Base-by-base conservation (phyloP, 2,888 invertebrate genomes). In the Cephus spinipes region DNA sequence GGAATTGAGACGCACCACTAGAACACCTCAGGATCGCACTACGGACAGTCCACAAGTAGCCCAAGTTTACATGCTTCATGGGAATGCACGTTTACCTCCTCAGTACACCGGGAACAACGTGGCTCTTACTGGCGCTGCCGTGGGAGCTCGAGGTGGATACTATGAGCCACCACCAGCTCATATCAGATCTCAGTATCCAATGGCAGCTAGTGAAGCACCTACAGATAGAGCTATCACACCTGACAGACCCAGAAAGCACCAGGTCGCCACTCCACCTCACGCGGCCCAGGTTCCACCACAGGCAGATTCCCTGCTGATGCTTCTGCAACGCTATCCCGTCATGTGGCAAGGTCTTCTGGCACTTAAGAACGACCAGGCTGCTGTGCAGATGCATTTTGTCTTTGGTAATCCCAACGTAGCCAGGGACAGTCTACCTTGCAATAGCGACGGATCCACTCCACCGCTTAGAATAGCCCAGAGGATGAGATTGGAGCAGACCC, bases 361-460 rank as follows among this genome's bases (percentile, higher is more conserved):
- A 0, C 93, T 99, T 84, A 99, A 99, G 93, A 99, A 98, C 91
- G 99, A 99, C 93, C 97, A 97, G 87, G 98, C 98, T 11, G 97
- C 97, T 36, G 99, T 99, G 73, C 99, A 99, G 93, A 99, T 99
- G 99, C 98, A 99, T 93, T 98, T 98, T 92, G 98, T 99, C 82
- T 97, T 97, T 87, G 99, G 99, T 79, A 98, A 97, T 93, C 96
- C 96, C 12, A 94, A 94, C 85, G 97, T 99, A 81, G 98, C 98
- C 12, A 95, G 95, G 83, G 96, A 96, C 87, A 97, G 98, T 81
- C 93, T 99, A 89, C 98, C 98, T 74, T 95, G 95, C 81, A 95
- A 96, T 90, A 94, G 95, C 77, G 97, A 97, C 90, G 97, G 96
- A 79, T 95, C 95, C 76, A 96, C 97, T 84, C 96, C 97, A 84